phyloP scores from a whole-genome alignment of 2,113 vertebrate species.

The Marmota flaviventris region DNA sequence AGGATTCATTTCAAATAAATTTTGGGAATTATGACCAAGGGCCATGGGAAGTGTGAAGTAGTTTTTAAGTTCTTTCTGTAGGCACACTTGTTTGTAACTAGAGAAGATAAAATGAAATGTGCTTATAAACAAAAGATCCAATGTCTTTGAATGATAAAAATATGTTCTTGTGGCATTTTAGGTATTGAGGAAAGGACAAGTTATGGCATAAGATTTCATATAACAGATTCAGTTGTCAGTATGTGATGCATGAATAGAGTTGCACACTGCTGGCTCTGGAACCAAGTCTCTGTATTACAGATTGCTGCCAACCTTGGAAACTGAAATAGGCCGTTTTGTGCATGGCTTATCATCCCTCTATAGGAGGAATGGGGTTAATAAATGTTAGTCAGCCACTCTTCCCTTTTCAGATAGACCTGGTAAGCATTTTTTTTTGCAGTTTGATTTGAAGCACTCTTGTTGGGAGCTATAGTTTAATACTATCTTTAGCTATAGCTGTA shows the following conservation, averaged over 20 bases:
- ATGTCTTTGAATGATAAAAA: constrained; percentile 70
- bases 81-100: constrained; percentile 62
- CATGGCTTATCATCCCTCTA: neutral
- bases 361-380: constrained; percentile 42
- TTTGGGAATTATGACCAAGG: constrained; percentile 37
- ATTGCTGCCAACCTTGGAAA: constrained; percentile 34
- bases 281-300: neutral
- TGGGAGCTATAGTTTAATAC: constrained; percentile 28
- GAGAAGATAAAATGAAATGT: constrained; percentile 51
- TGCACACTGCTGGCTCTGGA: neutral
- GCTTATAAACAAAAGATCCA: constrained; percentile 66
- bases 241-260: constrained; percentile 35
- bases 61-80: constrained; percentile 48
- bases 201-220: neutral
- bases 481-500: neutral
- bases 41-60: neutral
- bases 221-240: constrained; percentile 66
- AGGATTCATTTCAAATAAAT: constrained; percentile 58
- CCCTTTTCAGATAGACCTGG: neutral
- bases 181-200: constrained; percentile 4
- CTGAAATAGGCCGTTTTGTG: constrained; percentile 43
- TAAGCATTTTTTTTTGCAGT: neutral
- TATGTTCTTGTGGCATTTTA: constrained; percentile 54
- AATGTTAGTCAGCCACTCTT: neutral
- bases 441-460: constrained; percentile 9